Evolutionary conservation across 2,888 invertebrate species (phyloP), one percentile per base, ranked within the genome.

Genomic region (Mystacides longicornis): DNA sequence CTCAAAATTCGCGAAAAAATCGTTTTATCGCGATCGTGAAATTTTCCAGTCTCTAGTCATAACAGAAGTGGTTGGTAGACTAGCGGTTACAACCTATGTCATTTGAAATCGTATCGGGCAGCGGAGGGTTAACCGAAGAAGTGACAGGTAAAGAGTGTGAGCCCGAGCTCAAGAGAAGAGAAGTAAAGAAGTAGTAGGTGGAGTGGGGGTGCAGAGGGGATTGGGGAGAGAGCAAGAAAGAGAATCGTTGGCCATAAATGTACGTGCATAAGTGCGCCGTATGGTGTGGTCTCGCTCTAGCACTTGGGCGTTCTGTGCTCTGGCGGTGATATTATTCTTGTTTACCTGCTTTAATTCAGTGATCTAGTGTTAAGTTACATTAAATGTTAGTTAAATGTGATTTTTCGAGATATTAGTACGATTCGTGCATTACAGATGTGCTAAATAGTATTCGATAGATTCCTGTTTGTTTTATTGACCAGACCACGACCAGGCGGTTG

Each of bases 381-480:
- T 46, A 19, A 20, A 46, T 21, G 20, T 19, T 46, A 21, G 21
- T 18, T 46, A 46, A 46, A 46, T 19, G 19, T 46, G 19, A 46
- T 46, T 52, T 42, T 51, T 43, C 46, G 45, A 21, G 55, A 27
- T 73, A 73, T 69, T 51, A 66, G 69, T 68, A 71, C 72, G 71
- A 37, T 37, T 14, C 4, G 71, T 71, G 74, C 71, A 52, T 74
- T 75, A 74, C 71, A 73, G 75, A 76, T 72, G 74, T 74, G 74
- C 72, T 76, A 73, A 75, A 77, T 75, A 72, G 75, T 77, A 77
- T 75, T 76, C 76, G 77, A 77, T 77, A 37, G 14, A 77, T 71
- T 75, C 76, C 77, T 75, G 77, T 77, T 76, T 77, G 76, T 77
- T 77, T 77, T 77, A 77, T 77, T 77, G 77, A 77, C 77, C 77